Base-by-base conservation (phyloP, 2,797 vertebrate genomes). In the Epinephelus awoara region DNA sequence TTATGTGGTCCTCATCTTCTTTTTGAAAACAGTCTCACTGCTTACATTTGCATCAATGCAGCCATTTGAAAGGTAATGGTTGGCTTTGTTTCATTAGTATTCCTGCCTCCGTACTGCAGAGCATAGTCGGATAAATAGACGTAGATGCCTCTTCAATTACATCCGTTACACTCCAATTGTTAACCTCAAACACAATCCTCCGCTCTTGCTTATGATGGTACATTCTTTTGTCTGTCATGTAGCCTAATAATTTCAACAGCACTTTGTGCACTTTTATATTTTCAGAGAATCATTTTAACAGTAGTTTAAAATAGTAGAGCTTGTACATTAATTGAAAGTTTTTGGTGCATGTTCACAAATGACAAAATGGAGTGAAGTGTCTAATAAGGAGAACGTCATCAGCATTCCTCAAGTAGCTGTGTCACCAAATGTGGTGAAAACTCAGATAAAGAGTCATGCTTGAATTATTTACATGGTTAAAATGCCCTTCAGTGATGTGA, bases 391-490 rank as follows among this genome's bases (percentile, higher is more conserved):
- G 34, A 70, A 55, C 1, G 44, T 61, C 4, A 71, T 52, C 47
- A 12, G 10, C 5, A 21, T 0, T 67, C n/a, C 50, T 62, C 29
- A 17, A 75, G 49, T 44, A 64, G 34, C 21, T n/a, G 49, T 61
- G 15, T 40, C 34, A 58, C 50, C 25, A 25, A 69, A 73, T 54
- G 12, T 19, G 67, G 34, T 34, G 5, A 54, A 58, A 67, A 71
- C 55, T 70, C 14, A 19, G 19, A 67, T 38, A 27, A 54, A 67
- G 51, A 77, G 40, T 68, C 19, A 23, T 47, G 29, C 4, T 59
- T 72, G 72, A 67, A 63, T 68, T 69, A 82, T 69, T 75, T 67
- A 52, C 47, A 40, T 59, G 34, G 51, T 21, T 68, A 50, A 77
- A 82, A 71, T 74, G 49, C 29, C 69, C 56, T 64, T 69, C 61